phyloP scores from a whole-genome alignment of 2,797 vertebrate genomes.

The Acridotheres tristis region DNA sequence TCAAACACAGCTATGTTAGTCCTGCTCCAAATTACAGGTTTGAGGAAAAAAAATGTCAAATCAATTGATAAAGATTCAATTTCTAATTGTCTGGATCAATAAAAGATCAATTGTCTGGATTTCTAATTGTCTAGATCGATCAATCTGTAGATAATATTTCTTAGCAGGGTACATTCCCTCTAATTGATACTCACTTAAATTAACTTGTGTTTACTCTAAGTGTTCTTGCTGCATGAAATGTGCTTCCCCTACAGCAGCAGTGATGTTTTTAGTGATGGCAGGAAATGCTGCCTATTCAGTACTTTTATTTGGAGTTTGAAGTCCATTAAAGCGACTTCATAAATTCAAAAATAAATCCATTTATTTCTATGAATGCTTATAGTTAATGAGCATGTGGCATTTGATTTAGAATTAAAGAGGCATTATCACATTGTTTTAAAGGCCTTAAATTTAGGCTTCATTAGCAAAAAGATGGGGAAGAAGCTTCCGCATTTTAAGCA shows the following conservation, averaged over 20 bases:
- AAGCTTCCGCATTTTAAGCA: not conserved
- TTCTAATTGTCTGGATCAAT: constrained; percentile 8
- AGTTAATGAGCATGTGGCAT: constrained; percentile 29
- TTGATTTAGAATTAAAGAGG: constrained; percentile 41
- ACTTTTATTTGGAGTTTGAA: constrained; percentile 55
- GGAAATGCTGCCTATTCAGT: not conserved
- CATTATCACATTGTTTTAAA: constrained; percentile 27
- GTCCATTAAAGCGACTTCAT: constrained; percentile 39
- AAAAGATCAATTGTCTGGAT: constrained; percentile 1
- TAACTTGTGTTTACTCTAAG: constrained; percentile 64
- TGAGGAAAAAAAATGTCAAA: not conserved
- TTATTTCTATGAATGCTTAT: constrained; percentile 30
- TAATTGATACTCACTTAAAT: constrained; percentile 59
- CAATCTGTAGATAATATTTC: constrained; percentile 9
- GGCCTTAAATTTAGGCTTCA: constrained; percentile 20
- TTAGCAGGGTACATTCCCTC: constrained; percentile 26
- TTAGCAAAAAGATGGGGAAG: constrained; percentile 14
- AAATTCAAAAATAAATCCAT: constrained; percentile 43
- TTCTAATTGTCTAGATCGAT: constrained; percentile 4
- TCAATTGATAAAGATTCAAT: not conserved
- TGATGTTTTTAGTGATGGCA: constrained; percentile 35
- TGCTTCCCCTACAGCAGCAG: constrained; percentile 8
- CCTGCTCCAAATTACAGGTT: not conserved
- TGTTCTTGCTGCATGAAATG: constrained; percentile 10
- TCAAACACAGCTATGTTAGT: not conserved